These are phyloP conservation scores for Danionella cerebrum DNA, from an alignment of 2,113 vertebrate species.

Conservation along the genomic window DNA sequence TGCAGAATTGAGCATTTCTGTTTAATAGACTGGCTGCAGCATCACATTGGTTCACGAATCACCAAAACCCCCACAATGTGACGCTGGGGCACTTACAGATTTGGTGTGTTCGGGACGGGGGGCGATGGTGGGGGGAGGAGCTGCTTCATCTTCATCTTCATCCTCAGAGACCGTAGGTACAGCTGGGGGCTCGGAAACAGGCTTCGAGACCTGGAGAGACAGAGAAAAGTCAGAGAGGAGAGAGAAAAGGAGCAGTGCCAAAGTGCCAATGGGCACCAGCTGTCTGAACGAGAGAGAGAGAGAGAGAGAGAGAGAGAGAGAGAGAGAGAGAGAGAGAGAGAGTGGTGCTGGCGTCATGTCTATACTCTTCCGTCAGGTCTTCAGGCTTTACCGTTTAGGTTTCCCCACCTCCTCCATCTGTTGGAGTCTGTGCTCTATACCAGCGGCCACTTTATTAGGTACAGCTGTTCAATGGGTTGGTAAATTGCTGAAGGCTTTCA, in stretches of 20 bases:
- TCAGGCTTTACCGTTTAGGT: too few species aligned
- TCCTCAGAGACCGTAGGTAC: slow-evolving; percentile 86
- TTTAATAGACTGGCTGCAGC: too few species aligned
- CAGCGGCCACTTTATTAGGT: too few species aligned
- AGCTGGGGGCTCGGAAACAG: slow-evolving; percentile 81
- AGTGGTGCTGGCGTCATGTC: background rate
- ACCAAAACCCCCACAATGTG: too few species aligned
- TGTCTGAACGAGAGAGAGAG: background rate
- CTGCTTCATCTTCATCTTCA: slow-evolving; percentile 78
- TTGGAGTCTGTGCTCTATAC: too few species aligned
- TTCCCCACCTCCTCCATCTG: too few species aligned
- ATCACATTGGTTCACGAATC: too few species aligned
- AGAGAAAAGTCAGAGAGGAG: background rate
- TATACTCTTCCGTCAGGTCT: slow-evolving; percentile 10
- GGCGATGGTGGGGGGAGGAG: slow-evolving; percentile 83
- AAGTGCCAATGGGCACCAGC: too few species aligned
- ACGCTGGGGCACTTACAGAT: slow-evolving; percentile 62
- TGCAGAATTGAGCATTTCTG: too few species aligned
- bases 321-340: slow-evolving; percentile 1
- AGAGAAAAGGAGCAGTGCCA: background rate
- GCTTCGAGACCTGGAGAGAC: slow-evolving; percentile 74
- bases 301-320: slow-evolving; percentile 1
- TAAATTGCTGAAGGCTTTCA: too few species aligned
- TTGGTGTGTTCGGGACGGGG: slow-evolving; percentile 93
- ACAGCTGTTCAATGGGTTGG: too few species aligned